phyloP scores from a whole-genome alignment of 2,797 vertebrate species.

The Tinamus major region DNA sequence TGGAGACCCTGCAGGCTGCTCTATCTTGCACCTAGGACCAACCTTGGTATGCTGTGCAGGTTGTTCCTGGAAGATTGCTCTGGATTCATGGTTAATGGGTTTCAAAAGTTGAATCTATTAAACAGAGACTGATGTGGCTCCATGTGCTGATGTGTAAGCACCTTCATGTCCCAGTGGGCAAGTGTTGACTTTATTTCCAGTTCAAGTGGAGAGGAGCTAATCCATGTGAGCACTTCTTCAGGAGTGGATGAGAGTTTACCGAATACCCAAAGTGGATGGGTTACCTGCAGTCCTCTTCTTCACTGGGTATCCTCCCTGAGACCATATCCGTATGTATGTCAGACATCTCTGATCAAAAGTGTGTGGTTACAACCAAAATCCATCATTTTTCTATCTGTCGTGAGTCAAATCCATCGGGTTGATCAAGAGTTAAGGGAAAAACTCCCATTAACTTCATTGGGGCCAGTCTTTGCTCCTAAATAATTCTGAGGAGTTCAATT shows the following conservation, averaged over 20 bases:
- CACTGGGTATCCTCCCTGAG: not conserved
- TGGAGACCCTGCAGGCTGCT: not conserved
- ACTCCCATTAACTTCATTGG: conserved; percentile 53
- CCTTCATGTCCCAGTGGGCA: not conserved
- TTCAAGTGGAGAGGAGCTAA: not conserved
- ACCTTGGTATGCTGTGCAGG: not conserved
- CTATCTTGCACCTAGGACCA: not conserved
- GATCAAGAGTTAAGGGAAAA: conserved; percentile 67
- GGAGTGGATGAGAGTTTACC: not conserved
- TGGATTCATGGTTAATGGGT: not conserved
- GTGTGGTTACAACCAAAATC: not conserved
- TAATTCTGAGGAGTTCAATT: conserved; percentile 72
- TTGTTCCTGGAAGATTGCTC: not conserved
- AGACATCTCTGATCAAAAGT: not conserved
- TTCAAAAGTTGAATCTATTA: not conserved
- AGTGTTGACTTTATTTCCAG: not conserved
- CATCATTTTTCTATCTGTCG: not conserved
- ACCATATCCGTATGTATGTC: not conserved
- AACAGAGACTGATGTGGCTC: not conserved
- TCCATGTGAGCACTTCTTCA: not conserved
- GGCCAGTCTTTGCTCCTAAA: conserved; percentile 66
- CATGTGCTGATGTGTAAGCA: not conserved
- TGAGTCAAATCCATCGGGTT: conserved; percentile 25
- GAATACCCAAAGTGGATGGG: not conserved
- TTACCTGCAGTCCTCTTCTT: not conserved